Percentiles rank a stretch among this genome's conserved stretches.
Evolutionary conservation across 2,113 vertebrate species (phyloP).

Genomic region (Prunella fulvescens): DNA sequence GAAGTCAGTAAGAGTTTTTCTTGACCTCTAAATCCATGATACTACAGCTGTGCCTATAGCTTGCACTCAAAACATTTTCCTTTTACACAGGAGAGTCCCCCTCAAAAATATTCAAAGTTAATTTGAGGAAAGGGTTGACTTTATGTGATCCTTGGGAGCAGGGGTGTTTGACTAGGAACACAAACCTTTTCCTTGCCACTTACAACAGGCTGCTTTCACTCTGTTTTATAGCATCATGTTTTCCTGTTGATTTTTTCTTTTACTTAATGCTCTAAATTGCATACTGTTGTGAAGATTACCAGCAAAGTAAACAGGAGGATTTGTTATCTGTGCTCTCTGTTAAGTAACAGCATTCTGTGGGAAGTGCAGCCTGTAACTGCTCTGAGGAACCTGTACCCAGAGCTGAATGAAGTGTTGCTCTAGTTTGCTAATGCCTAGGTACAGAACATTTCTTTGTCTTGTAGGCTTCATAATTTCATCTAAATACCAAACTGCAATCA

Average conservation of each 20-base stretch:
- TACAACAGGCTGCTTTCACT: not conserved
- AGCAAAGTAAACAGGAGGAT: not conserved
- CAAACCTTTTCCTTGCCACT: not conserved
- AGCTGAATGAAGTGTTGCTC: not conserved
- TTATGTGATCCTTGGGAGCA: not conserved
- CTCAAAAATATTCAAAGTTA: not conserved
- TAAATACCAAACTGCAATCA: not conserved
- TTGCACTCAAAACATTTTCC: not conserved
- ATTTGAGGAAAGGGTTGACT: not conserved
- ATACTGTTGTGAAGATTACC: not conserved
- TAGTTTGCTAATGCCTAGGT: not conserved
- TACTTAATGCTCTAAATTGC: not conserved
- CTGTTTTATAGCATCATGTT: accelerated
- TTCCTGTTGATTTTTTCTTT: not conserved
- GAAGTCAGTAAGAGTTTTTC: not conserved
- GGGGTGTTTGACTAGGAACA: not conserved
- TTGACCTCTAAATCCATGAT: not conserved
- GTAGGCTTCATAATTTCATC: not conserved
- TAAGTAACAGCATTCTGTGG: not conserved
- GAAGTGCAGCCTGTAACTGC: not conserved
- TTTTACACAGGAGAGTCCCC: not conserved
- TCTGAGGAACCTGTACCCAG: not conserved
- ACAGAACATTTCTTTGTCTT: not conserved
- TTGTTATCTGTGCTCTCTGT: not conserved
- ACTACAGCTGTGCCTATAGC: not conserved